These are phyloP conservation scores for Adelges cooleyi DNA, from an alignment of 1,140 invertebrate genomes.

Conservation along the genomic window DNA sequence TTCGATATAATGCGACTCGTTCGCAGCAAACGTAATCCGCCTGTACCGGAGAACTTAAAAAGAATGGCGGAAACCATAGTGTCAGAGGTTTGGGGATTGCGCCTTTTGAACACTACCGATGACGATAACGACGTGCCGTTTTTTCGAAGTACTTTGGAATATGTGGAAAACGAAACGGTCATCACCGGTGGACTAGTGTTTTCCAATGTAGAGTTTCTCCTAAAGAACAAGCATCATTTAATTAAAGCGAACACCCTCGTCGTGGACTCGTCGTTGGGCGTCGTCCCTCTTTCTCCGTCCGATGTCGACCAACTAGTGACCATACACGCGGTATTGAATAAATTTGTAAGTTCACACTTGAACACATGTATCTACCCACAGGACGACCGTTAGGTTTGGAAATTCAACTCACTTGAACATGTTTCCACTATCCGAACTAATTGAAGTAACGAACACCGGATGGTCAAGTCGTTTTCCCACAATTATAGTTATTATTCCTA, in stretches of 20 bases:
- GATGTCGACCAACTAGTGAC: neutral
- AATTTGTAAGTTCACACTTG: neutral
- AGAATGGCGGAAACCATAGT: neutral
- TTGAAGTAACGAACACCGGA: too few species aligned
- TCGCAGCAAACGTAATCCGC: neutral
- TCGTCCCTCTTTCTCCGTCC: neutral
- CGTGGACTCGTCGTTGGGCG: neutral
- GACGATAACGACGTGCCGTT: neutral
- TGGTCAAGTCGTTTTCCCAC: too few species aligned
- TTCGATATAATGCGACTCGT: neutral
- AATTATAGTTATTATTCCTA: too few species aligned
- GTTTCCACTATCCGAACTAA: too few species aligned
- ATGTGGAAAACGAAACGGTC: neutral
- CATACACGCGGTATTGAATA: neutral
- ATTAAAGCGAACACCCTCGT: neutral
- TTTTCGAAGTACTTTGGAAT: neutral
- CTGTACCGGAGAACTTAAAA: neutral
- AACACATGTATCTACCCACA: too few species aligned
- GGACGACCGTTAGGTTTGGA: too few species aligned
- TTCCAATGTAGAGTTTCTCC: neutral
- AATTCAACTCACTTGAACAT: too few species aligned
- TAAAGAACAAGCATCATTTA: neutral
- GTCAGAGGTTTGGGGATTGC: neutral
- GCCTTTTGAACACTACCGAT: neutral
- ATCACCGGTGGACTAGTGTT: neutral